phyloP scores from a whole-genome alignment of 2,797 vertebrate genomes.

The Enteromius trimaculatus region DNA sequence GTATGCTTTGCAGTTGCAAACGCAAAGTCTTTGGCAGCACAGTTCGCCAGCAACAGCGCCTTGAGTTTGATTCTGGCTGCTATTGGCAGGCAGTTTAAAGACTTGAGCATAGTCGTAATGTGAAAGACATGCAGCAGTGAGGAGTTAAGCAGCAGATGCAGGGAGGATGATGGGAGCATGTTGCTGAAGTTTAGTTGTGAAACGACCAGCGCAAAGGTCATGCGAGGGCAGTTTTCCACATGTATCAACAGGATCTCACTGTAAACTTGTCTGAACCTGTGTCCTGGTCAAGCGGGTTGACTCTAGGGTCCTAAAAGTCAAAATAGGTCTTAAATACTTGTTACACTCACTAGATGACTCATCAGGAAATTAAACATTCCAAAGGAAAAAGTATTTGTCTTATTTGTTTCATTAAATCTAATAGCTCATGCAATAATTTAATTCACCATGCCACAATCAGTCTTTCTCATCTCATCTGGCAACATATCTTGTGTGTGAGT shows the following conservation, averaged over 20 bases:
- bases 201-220: slow-evolving; percentile 21
- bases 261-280: background rate
- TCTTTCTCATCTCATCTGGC: background rate
- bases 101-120: background rate
- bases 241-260: background rate
- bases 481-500: slow-evolving; percentile 6
- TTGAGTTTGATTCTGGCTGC: slow-evolving; percentile 6
- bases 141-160: slow-evolving; percentile 12
- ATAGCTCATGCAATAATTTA: slow-evolving; percentile 2
- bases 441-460: background rate
- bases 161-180: background rate
- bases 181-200: background rate
- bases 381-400: background rate
- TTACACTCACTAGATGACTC: background rate
- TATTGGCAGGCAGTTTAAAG: slow-evolving; percentile 11
- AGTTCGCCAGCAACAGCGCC: background rate
- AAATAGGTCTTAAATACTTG: background rate
- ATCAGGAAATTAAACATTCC: slow-evolving; percentile 1
- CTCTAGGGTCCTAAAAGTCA: background rate
- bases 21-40: background rate
- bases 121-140: slow-evolving; percentile 8
- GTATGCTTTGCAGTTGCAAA: background rate
- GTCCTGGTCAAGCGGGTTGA: background rate
- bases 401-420: background rate
- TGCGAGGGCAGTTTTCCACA: background rate